Base-by-base conservation (phyloP, 92 coral and sea anemone species). In the Plumapathes pennacea region DNA sequence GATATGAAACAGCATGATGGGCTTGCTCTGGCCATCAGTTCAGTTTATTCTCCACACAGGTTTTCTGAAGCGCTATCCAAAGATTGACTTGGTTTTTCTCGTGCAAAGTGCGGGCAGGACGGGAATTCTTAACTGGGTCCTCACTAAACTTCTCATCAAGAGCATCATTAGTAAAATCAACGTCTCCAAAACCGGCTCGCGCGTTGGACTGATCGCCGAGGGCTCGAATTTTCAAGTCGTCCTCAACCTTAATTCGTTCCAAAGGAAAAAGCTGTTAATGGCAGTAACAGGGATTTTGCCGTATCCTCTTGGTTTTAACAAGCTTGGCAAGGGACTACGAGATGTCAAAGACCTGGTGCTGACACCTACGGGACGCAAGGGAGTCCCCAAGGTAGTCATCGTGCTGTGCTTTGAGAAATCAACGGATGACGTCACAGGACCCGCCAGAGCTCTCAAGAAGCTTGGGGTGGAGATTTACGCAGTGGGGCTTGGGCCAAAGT, bases 61-160 rank as follows among this genome's bases (percentile, higher is more conserved):
- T 67, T 41, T 69, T 58, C 33, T 52, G 13, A 25, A 27, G 19
- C 56, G 58, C 66, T 57, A 57, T 9, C 56, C 56, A 57, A 82
- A 62, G 78, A 65, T 87, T 32, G 95, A 87, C 71, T 67, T 87
- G 29, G 89, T 77, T 36, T 82, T 87, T 57, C 67, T 72, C 23
- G 64, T 82, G 44, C 75, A 82, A 64, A 85, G 85, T 39, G 31
- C 67, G 25, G 89, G 88, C 13, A 77, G 44, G 52, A 86, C 76
- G 89, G 69, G 70, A 31, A 32, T 51, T 24, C 38, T 25, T 2
- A 48, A 87, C 72, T 87, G 88, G 85, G 67, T 27, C 57, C 71
- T 60, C 15, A 68, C 82, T 2, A 37, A 51, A 41, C 28, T 30
- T 6, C 43, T 85, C 43, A 80, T 69, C 1, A 64, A 57, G 25